phyloP scores from a whole-genome alignment of 2,888 invertebrate genomes.

The Drosophila melanosoma region DNA sequence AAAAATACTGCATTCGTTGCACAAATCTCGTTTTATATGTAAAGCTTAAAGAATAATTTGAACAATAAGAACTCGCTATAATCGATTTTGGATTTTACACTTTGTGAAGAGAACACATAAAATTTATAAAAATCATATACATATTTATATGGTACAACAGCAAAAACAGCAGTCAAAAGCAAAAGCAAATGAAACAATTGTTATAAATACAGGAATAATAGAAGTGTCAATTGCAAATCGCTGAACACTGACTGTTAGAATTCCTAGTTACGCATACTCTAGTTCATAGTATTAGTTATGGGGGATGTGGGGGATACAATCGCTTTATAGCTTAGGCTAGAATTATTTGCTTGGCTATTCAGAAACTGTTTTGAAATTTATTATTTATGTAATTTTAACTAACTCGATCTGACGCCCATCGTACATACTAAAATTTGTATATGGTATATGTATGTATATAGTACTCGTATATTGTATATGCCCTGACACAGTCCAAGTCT shows the following conservation, averaged over 20 bases:
- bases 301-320: background rate
- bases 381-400: slow-evolving; percentile 35
- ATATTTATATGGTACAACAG: slow-evolving; percentile 33
- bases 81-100: slow-evolving; percentile 20
- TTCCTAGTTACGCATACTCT: slow-evolving; percentile 6
- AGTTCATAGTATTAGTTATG: background rate
- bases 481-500: slow-evolving; percentile 77
- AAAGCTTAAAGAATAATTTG: slow-evolving; percentile 26
- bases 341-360: slow-evolving; percentile 14
- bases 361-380: slow-evolving; percentile 17
- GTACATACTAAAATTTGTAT: slow-evolving; percentile 49
- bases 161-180: slow-evolving; percentile 36
- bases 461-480: slow-evolving; percentile 66
- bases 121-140: slow-evolving; percentile 14
- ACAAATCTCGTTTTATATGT: slow-evolving; percentile 40
- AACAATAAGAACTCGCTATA: slow-evolving; percentile 29
- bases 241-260: slow-evolving; percentile 27
- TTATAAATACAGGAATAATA: slow-evolving; percentile 13
- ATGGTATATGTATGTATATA: slow-evolving; percentile 39
- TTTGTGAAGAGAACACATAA: slow-evolving; percentile 31
- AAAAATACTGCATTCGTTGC: slow-evolving; percentile 7
- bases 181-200: slow-evolving; percentile 30
- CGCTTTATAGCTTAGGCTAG: slow-evolving; percentile 14
- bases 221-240: slow-evolving; percentile 18
- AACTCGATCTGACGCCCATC: slow-evolving; percentile 31